phyloP scores from a whole-genome alignment of 2,113 vertebrate genomes.

The Laticauda laticaudata region DNA sequence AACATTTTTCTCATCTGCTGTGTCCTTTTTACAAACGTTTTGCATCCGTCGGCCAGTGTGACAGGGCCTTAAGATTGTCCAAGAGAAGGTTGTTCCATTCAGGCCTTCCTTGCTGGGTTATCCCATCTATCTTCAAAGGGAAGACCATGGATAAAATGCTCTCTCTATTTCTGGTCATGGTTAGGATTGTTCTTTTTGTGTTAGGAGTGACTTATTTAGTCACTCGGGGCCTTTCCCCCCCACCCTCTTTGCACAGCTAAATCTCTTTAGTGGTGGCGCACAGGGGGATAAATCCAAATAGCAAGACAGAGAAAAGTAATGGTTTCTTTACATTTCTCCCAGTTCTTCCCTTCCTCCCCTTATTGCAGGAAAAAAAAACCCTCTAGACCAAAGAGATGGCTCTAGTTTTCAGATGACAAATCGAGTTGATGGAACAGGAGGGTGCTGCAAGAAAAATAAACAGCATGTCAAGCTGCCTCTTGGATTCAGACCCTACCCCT shows the following conservation, averaged over 20 bases:
- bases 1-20: too few species aligned
- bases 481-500: slow-evolving; percentile 22
- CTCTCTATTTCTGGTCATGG: background rate
- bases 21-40: too few species aligned
- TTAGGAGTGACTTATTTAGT: background rate
- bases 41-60: too few species aligned
- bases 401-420: slow-evolving; percentile 52
- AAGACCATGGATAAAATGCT: background rate
- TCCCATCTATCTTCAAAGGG: background rate
- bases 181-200: background rate
- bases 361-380: slow-evolving; percentile 39
- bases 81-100: background rate
- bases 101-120: background rate
- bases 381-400: slow-evolving; percentile 38
- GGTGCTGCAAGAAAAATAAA: slow-evolving; percentile 65
- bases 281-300: slow-evolving; percentile 1
- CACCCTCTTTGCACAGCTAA: background rate
- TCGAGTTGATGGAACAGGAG: slow-evolving; percentile 53
- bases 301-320: slow-evolving; percentile 40
- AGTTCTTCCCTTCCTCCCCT: background rate
- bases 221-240: accelerated
- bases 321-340: slow-evolving; percentile 24
- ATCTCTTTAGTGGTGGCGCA: slow-evolving; percentile 6
- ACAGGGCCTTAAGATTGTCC: background rate
- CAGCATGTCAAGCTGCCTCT: slow-evolving; percentile 54